Base-by-base conservation (phyloP, 2,113 vertebrate species). In the Hirundichthys speculiger region DNA sequence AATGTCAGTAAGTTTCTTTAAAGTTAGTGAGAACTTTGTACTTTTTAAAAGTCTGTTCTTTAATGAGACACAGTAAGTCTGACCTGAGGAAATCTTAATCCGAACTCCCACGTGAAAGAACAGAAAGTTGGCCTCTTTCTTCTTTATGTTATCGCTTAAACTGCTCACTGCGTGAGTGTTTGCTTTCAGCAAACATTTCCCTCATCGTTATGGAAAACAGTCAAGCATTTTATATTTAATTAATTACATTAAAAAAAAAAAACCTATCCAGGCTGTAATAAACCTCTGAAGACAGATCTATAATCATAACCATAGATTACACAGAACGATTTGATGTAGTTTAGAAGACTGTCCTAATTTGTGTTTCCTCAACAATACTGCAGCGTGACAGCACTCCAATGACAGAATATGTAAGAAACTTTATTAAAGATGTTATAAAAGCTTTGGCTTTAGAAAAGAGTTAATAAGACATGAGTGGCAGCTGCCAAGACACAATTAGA, bases 21-120 rank as follows among this genome's bases (percentile, higher is more conserved):
- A 60, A 76, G 73, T 83, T 71, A 40, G 18, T 18, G 16, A 69
- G 68, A 77, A 71, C 64, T 67, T 84, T 73, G 39, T 48, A n/a
- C 30, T 52, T 42, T 67, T 50, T 5, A 34, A 34, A 56, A 43
- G 53, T 73, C 20, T 47, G 20, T 59, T 41, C 42, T 68, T 79
- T 51, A 69, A 74, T 43, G 30, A 58, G 55, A 69, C 34, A 46
- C 24, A 56, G 39, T 15, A 11, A 55, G 72, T 73, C 20, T 49
- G 58, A 50, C 50, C 21, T 56, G 42, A 34, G 73, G 46, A 55
- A 76, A 66, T 55, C 19, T 40, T 62, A 34, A 61, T 42, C 39
- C 24, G 49, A 58, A 40, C 39, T 46, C 21, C 24, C 38, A 18
- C 53, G 45, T 69, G 56, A 47, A 42, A 1, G 7, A 61, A 60